Conservation (phyloP, 2,797 vertebrate genomes). For the Intellagama lesueurii region DNA sequence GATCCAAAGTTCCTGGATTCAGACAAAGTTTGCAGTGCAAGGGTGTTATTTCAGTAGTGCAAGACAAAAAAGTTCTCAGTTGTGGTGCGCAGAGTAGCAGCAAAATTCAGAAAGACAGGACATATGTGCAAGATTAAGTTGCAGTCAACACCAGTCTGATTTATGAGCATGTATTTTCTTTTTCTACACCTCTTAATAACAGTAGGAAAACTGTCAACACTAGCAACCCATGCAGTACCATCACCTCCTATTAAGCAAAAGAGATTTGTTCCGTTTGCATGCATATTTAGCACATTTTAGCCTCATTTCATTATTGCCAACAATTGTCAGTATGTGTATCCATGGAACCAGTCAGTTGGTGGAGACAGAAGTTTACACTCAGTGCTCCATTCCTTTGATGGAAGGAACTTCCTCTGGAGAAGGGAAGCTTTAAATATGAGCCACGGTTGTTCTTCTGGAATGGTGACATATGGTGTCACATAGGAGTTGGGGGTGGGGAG, state of each 20-base stretch:
- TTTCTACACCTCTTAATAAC: neutral
- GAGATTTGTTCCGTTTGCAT: no score
- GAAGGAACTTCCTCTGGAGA: neutral
- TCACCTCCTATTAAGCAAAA: neutral
- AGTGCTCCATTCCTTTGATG: neutral
- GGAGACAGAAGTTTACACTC: neutral
- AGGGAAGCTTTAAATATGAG: neutral
- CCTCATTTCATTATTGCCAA: neutral
- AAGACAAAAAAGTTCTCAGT: neutral
- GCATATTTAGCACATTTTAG: neutral
- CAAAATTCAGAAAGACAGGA: neutral
- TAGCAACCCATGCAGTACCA: neutral
- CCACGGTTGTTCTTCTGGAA: neutral
- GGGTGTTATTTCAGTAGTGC: neutral
- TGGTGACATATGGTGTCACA: neutral
- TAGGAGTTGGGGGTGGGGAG: no score
- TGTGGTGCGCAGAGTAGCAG: neutral
- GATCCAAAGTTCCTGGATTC: neutral
- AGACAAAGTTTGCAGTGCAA: neutral
- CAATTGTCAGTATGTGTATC: neutral
- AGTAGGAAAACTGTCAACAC: neutral
- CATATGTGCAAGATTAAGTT: neutral
- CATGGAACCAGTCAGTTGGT: neutral
- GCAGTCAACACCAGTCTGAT: neutral
- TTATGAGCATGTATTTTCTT: neutral